Evolutionary conservation across 2,797 vertebrate genomes (phyloP).

Genomic region (Coluber constrictor): DNA sequence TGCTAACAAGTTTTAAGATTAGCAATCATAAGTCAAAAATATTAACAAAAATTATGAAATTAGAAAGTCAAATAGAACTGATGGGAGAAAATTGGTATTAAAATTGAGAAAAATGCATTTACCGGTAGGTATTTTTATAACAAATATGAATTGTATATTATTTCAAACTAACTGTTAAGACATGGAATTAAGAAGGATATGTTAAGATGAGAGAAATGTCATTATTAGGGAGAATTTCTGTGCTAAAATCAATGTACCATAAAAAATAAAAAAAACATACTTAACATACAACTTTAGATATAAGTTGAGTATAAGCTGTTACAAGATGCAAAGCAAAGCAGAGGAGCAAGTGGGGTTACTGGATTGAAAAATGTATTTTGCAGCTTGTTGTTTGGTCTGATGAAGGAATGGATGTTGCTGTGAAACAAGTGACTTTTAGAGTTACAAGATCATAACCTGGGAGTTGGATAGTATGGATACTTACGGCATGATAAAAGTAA

Average conservation of each 20-base stretch:
- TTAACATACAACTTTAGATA: background rate
- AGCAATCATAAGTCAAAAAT: no score
- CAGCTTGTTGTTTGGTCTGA: background rate
- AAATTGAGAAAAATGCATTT: background rate
- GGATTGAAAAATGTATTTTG: background rate
- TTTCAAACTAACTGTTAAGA: background rate
- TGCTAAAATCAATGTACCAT: background rate
- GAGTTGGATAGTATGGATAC: background rate
- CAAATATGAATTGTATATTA: background rate
- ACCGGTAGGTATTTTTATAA: background rate
- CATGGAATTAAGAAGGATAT: background rate
- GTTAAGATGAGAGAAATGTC: background rate
- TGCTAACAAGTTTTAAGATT: background rate
- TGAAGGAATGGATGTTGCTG: background rate
- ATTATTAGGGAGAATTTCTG: background rate
- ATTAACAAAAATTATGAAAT: background rate
- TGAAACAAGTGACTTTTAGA: background rate
- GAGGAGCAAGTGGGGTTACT: background rate
- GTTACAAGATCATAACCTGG: background rate
- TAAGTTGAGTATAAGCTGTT: background rate
- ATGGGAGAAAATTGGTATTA: background rate
- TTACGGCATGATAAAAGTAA: background rate
- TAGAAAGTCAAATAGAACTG: background rate
- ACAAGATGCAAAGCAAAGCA: background rate
- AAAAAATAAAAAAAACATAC: background rate